phyloP scores from a whole-genome alignment of 2,797 vertebrate genomes.

The Coregonus sp. region DNA sequence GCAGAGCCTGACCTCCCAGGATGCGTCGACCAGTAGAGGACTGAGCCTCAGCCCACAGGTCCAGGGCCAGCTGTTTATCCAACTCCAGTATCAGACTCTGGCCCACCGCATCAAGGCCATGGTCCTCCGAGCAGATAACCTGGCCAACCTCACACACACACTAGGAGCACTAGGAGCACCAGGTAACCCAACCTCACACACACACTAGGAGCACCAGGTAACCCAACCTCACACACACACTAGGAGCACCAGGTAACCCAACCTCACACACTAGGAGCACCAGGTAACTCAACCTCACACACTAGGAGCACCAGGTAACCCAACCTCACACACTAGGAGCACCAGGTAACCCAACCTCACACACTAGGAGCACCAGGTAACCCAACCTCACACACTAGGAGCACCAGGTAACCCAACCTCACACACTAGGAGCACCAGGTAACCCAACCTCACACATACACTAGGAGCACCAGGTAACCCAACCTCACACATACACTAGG shows the following conservation, averaged over 20 bases:
- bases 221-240: too few relatives aligned
- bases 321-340: slow-evolving; percentile 42
- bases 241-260: too few relatives aligned
- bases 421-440: too few relatives aligned
- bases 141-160: slow-evolving; percentile 40
- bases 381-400: too few relatives aligned
- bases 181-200: slow-evolving; percentile 53
- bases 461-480: slow-evolving; percentile 56
- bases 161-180: slow-evolving; percentile 37
- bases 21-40: slow-evolving; percentile 35
- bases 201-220: not conserved
- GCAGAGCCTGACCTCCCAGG: slow-evolving; percentile 59
- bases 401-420: too few relatives aligned
- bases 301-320: slow-evolving; percentile 56
- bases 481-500: slow-evolving; percentile 40
- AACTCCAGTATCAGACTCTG: slow-evolving; percentile 71
- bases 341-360: slow-evolving; percentile 58
- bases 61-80: slow-evolving; percentile 67
- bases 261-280: too few relatives aligned
- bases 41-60: slow-evolving; percentile 52
- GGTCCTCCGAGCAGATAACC: slow-evolving; percentile 68
- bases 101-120: slow-evolving; percentile 69
- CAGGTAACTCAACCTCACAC: too few relatives aligned
- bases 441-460: too few relatives aligned
- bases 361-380: too few relatives aligned